Conservation (phyloP, 2,888 invertebrate species). For the Philopedon plagiatum region DNA sequence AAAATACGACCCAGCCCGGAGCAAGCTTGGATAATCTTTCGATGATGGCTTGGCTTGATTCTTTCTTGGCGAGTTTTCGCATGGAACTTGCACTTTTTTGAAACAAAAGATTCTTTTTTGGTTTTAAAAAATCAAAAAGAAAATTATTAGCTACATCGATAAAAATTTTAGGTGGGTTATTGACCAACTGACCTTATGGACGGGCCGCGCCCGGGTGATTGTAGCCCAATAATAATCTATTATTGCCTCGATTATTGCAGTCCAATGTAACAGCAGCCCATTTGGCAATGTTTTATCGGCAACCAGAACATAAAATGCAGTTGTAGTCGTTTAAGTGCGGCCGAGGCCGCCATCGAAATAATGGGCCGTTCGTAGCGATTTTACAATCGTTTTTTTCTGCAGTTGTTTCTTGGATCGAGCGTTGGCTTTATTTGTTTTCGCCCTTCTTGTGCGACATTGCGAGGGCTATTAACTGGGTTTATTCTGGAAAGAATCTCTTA, state of each 20-base stretch:
- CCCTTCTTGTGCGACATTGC: not conserved
- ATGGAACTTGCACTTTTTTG: no score
- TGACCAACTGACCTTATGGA: no score
- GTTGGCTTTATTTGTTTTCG: not conserved
- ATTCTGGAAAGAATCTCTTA: no score
- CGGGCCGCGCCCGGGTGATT: no score
- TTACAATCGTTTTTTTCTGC: constrained; percentile 3
- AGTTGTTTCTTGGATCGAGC: not conserved
- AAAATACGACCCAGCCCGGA: no score
- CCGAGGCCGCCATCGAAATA: not conserved
- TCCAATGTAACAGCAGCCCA: not conserved
- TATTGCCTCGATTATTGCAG: not conserved
- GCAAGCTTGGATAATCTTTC: no score
- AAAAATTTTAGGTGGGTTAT: not conserved
- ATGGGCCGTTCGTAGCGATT: not conserved
- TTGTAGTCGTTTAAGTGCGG: not conserved
- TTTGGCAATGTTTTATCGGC: constrained; percentile 2
- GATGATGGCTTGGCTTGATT: no score
- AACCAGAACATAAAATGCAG: not conserved
- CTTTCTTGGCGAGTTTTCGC: no score
- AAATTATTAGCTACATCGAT: no score
- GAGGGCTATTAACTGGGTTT: not conserved
- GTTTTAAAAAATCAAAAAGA: no score
- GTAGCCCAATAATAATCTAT: not conserved
- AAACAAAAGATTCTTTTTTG: no score